Evolutionary conservation across 2,797 vertebrate species (phyloP).

Genomic region (Melopsittacus undulatus): DNA sequence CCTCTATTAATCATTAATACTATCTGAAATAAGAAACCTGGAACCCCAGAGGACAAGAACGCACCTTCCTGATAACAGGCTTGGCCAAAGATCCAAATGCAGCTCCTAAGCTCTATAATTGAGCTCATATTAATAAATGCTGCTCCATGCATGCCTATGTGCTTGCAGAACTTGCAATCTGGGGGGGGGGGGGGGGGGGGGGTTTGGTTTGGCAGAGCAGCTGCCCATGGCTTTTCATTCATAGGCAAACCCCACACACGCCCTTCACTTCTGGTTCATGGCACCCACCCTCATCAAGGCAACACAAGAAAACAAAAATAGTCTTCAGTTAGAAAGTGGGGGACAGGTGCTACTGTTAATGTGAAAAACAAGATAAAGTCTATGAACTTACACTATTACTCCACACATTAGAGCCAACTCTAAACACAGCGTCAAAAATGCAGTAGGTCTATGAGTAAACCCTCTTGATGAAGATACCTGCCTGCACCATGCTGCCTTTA

Average conservation of each 20-base stretch:
- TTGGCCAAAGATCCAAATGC: not conserved
- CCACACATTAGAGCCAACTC: not conserved
- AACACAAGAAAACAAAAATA: not conserved
- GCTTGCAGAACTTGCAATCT: not conserved
- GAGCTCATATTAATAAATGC: not conserved
- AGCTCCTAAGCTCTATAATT: not conserved
- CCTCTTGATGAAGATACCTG: not conserved
- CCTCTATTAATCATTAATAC: not conserved
- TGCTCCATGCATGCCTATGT: rapidly evolving
- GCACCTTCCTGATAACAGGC: not conserved
- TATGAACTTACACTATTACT: not conserved
- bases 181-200: too few species aligned
- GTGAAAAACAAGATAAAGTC: not conserved
- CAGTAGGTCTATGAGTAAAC: not conserved
- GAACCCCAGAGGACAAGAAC: not conserved
- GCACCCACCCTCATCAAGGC: not conserved
- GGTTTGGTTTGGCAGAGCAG: not conserved
- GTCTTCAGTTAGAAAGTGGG: not conserved
- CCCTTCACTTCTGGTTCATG: not conserved
- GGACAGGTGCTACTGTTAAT: not conserved
- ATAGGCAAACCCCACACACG: not conserved
- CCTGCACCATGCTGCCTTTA: not conserved
- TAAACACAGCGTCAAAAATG: not conserved
- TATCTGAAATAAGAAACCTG: not conserved
- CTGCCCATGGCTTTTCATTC: not conserved